These are phyloP conservation scores for Hybos culiciformis DNA, from an alignment of 2,888 invertebrate genomes.

Conservation along the genomic window DNA sequence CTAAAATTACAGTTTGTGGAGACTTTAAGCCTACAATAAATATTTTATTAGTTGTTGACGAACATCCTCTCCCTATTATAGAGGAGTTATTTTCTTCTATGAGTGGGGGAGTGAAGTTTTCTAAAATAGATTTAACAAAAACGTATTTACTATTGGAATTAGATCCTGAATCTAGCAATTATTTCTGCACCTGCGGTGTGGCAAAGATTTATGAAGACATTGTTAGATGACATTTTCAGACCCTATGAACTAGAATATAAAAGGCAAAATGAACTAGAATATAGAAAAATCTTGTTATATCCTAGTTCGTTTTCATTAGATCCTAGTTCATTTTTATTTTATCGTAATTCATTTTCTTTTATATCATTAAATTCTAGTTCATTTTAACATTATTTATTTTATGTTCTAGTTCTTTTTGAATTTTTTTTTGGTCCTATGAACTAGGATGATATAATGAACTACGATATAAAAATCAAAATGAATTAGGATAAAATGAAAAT, in stretches of 20 bases:
- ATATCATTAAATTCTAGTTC: too few relatives aligned
- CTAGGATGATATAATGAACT: too few relatives aligned
- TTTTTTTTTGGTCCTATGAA: too few relatives aligned
- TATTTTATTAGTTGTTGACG: conserved; percentile 16
- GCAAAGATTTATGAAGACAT: conserved; percentile 21
- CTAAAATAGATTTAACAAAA: conserved; percentile 21
- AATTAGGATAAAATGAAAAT: too few relatives aligned
- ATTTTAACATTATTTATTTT: too few relatives aligned
- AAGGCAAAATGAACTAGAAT: conserved; percentile 18
- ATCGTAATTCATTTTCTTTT: too few relatives aligned
- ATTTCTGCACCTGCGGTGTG: conserved; percentile 23
- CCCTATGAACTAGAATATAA: conserved; percentile 17
- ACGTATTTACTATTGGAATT: conserved; percentile 28
- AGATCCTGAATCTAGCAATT: conserved; percentile 20
- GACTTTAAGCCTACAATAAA: conserved; percentile 20
- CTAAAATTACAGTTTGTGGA: conserved; percentile 17
- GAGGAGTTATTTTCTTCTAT: conserved; percentile 19
- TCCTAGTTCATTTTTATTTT: too few relatives aligned
- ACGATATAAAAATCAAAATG: too few relatives aligned
- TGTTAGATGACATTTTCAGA: conserved; percentile 19
- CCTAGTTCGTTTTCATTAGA: too few relatives aligned
- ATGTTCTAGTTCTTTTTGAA: too few relatives aligned
- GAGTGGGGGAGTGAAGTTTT: conserved; percentile 17
- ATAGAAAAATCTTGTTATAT: conserved; percentile 16
- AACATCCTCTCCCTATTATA: conserved; percentile 19